Base-by-base conservation (phyloP, 2,888 invertebrate genomes). In the Allophyes oxyacanthae region DNA sequence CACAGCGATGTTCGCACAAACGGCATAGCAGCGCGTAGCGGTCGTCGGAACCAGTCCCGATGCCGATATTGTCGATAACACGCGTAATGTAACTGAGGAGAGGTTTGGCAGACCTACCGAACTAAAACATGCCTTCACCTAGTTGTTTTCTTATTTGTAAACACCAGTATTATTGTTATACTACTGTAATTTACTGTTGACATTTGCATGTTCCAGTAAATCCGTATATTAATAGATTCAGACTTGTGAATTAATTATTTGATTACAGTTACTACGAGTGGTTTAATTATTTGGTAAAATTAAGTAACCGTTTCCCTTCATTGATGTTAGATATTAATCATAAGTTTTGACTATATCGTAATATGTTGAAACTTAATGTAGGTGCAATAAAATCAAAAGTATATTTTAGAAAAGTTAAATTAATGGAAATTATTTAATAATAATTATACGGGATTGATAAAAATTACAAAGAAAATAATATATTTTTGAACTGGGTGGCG, bases 31-130 rank as follows among this genome's bases (percentile, higher is more conserved):
- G 64, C 63, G 67, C 15, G 71, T 71, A 71, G 72, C 65, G 66
- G 65, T 74, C 63, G 59, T 48, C 46, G 61, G 67, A 74, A 74
- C 75, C 75, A 67, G 76, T 76, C 32, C 42, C 51, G 56, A 37
- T 63, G 52, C 37, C 53, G 56, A 66, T 66, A 69, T 57, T 65
- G 63, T 54, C 57, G 73, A 77, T 77, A 77, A 67, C 51, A 55
- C 56, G 37, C 51, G 54, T 64, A 59, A 65, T 70, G 60, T 57
- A 48, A 52, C 60, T 48, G 50, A 46, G 55, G 50, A 62, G 57
- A 67, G 59, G 73, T 80, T 82, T 80, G 81, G 78, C 79, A 78
- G 72, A 74, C 72, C 74, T 57, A 68, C 32, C 13, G 40, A 43
- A 38, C 34, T n/a, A 10, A 46, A 37, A 41, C 13, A 13, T 13